A percentile compares a stretch with the other conserved stretches of the same genome.
These are phyloP conservation scores for Centropus bengalensis DNA, from an alignment of 2,113 vertebrate species.

Conservation along the genomic window DNA sequence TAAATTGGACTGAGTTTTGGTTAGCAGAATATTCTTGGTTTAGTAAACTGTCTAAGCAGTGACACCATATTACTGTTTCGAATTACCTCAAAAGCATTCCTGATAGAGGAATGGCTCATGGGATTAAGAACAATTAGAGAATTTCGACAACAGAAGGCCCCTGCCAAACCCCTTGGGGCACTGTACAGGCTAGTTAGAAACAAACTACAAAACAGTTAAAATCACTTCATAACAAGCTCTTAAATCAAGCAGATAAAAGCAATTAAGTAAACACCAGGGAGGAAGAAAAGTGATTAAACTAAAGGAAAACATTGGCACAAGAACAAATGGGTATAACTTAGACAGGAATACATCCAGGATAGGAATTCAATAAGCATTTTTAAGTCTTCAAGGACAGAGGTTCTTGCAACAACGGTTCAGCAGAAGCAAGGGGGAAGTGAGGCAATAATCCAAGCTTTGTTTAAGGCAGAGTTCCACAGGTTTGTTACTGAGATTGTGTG, in stretches of 20 bases:
- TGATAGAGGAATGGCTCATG: background rate
- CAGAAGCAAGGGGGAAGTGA: background rate
- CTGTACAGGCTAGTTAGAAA: constrained; percentile 18
- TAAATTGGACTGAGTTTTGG: background rate
- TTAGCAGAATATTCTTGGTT: background rate
- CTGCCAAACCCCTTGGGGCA: constrained; percentile 15
- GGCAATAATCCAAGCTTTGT: background rate
- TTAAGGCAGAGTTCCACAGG: background rate
- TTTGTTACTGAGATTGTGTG: background rate
- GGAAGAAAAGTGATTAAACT: constrained; percentile 7
- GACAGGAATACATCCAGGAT: background rate
- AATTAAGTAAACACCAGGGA: constrained; percentile 40
- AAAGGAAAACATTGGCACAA: constrained; percentile 6
- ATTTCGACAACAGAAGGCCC: constrained; percentile 12
- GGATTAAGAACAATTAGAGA: constrained; percentile 8
- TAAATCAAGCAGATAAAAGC: constrained; percentile 57
- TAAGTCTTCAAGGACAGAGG: background rate
- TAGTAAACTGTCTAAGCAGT: background rate
- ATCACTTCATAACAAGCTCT: constrained; percentile 18
- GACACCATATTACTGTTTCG: background rate
- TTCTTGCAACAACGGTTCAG: background rate
- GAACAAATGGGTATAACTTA: background rate
- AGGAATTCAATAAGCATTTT: background rate
- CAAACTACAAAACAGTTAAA: constrained; percentile 30
- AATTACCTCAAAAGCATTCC: background rate